phyloP scores from a whole-genome alignment of 1,140 invertebrate genomes.

The Magallana ariakensis region DNA sequence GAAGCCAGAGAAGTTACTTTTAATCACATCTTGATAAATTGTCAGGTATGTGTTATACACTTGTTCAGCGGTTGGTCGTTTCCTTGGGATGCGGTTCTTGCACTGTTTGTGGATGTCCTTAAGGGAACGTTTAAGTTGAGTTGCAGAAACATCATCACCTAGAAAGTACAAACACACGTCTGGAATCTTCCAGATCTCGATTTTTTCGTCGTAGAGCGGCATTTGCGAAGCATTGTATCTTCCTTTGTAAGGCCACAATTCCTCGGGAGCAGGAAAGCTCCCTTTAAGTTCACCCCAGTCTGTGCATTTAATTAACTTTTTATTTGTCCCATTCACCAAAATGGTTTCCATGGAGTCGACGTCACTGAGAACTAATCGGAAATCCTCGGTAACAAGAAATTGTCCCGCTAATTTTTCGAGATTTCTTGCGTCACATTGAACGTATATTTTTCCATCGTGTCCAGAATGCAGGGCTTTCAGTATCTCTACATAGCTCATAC shows the following conservation, averaged over 20 bases:
- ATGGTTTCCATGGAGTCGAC: slow-evolving; percentile 11
- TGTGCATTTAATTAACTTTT: background rate
- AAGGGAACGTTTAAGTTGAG: background rate
- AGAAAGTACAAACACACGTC: slow-evolving; percentile 6
- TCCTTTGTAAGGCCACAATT: background rate
- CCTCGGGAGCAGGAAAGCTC: background rate
- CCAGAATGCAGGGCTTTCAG: background rate
- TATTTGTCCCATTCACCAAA: background rate
- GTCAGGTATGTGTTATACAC: background rate
- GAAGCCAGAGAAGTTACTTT: background rate
- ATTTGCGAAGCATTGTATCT: background rate
- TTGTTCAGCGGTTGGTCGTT: background rate
- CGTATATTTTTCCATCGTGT: background rate
- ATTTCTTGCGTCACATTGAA: background rate
- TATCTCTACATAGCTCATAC: background rate
- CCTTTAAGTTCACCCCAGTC: background rate
- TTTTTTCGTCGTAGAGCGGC: slow-evolving; percentile 17
- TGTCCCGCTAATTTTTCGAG: background rate
- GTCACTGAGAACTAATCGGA: slow-evolving; percentile 12
- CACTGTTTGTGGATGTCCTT: slow-evolving; percentile 1
- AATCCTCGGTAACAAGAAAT: background rate
- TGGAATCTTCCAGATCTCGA: slow-evolving; percentile 24
- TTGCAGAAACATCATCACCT: background rate
- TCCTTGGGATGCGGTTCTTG: background rate
- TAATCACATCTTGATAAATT: background rate